phyloP scores from a whole-genome alignment of 2,888 invertebrate species.

The Zaprionus obscuricornis region DNA sequence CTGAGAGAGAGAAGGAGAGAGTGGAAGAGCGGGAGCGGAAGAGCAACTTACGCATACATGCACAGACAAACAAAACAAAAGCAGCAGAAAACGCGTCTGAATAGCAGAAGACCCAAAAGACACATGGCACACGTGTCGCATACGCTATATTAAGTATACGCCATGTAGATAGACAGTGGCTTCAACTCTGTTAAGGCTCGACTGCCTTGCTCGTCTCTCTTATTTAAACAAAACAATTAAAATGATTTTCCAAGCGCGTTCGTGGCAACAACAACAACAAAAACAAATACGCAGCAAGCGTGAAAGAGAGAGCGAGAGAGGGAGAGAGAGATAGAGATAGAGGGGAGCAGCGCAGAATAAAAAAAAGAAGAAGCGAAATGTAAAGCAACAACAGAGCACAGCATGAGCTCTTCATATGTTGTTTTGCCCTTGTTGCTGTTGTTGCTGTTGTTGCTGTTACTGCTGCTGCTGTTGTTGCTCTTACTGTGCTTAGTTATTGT shows the following conservation, averaged over 20 bases:
- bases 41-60: background rate
- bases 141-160: constrained; percentile 72
- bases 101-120: constrained; percentile 4
- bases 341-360: too few species aligned
- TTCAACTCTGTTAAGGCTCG: constrained; percentile 1
- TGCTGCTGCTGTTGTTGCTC: constrained; percentile 1
- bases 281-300: too few species aligned
- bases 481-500: too few species aligned
- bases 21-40: too few species aligned
- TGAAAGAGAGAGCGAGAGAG: too few species aligned
- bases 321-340: too few species aligned
- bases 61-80: constrained; percentile 11
- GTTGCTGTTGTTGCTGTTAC: constrained; percentile 10
- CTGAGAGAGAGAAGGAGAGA: too few species aligned
- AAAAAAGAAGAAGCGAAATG: background rate
- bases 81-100: too few species aligned
- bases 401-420: constrained; percentile 45
- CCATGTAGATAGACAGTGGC: constrained; percentile 43
- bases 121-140: constrained; percentile 42
- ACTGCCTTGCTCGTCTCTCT: constrained; percentile 45
- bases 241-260: constrained; percentile 69
- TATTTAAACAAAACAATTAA: constrained; percentile 80
- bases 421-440: constrained; percentile 28
- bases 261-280: background rate
- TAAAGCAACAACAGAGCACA: constrained; percentile 26